These are phyloP conservation scores for Armadillidium nasatum DNA, from an alignment of 1,140 invertebrate species.

Conservation along the genomic window DNA sequence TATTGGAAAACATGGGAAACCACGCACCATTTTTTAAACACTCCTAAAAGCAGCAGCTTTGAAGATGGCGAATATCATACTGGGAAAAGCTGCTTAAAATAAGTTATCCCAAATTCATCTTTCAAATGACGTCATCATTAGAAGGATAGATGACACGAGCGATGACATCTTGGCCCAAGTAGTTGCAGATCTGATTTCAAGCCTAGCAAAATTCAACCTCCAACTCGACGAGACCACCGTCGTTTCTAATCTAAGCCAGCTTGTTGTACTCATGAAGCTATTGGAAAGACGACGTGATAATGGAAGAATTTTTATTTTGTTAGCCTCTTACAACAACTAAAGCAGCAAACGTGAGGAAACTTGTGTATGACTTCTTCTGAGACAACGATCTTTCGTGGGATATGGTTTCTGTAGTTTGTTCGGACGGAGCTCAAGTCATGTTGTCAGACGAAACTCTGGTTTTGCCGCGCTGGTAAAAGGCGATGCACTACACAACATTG, in stretches of 20 bases:
- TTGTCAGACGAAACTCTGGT: constrained; percentile 36
- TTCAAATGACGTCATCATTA: constrained; percentile 27
- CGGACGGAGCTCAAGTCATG: constrained; percentile 33
- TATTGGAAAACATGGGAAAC: constrained; percentile 26
- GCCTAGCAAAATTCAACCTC: constrained; percentile 25
- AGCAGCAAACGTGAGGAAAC: constrained; percentile 31
- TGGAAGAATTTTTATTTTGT: constrained; percentile 33
- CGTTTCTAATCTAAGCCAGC: constrained; percentile 22
- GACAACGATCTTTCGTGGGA: constrained; percentile 35
- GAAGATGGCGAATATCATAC: constrained; percentile 31
- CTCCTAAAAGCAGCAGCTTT: constrained; percentile 23
- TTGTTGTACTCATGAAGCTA: constrained; percentile 21
- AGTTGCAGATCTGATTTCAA: constrained; percentile 32
- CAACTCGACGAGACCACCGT: constrained; percentile 18
- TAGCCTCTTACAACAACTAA: constrained; percentile 32
- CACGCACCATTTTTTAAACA: constrained; percentile 27
- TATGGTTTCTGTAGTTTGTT: constrained; percentile 37
- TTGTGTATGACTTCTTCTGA: constrained; percentile 40
- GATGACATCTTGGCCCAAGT: constrained; percentile 29
- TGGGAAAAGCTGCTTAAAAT: constrained; percentile 30
- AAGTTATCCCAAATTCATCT: constrained; percentile 31
- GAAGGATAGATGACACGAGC: constrained; percentile 27
- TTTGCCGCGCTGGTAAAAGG: constrained; percentile 33
- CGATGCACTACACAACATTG: constrained; percentile 32
- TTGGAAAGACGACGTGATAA: constrained; percentile 31